These are phyloP conservation scores for Antitype chi DNA, from an alignment of 2,888 invertebrate species.

Conservation along the genomic window DNA sequence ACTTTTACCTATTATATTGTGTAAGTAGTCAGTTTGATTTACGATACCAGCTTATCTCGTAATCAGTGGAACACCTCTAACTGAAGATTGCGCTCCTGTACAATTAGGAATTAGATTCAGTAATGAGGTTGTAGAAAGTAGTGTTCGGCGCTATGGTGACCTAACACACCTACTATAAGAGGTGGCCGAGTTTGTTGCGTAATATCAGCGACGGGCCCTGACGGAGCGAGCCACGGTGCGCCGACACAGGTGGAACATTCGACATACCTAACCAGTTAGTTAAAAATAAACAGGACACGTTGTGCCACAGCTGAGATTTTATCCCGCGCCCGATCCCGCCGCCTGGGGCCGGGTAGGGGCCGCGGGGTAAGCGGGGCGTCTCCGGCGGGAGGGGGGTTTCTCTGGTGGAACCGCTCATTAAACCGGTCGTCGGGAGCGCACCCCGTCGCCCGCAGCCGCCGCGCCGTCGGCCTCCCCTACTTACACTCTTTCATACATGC, in stretches of 20 bases:
- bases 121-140: no score
- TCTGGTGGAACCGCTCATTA: slow-evolving; percentile 59
- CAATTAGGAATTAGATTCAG: neutral
- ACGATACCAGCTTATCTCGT: slow-evolving; percentile 1
- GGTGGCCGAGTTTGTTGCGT: neutral
- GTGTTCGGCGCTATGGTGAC: no score
- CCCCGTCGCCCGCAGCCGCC: neutral
- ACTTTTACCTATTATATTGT: no score
- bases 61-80: neutral
- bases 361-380: slow-evolving; percentile 64
- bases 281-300: slow-evolving; percentile 81
- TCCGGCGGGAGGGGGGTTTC: slow-evolving; percentile 25
- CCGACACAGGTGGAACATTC: slow-evolving; percentile 68
- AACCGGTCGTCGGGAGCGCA: slow-evolving; percentile 68
- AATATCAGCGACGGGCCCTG: neutral
- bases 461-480: slow-evolving; percentile 25
- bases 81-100: no score
- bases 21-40: neutral
- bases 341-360: slow-evolving; percentile 38
- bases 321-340: slow-evolving; percentile 52
- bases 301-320: slow-evolving; percentile 72
- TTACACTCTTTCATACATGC: neutral
- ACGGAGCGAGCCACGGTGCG: slow-evolving; percentile 8
- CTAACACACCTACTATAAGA: no score
- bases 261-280: slow-evolving; percentile 78